Evolutionary conservation across 2,888 invertebrate species (phyloP).

Genomic region (Ptilodon capucinus): DNA sequence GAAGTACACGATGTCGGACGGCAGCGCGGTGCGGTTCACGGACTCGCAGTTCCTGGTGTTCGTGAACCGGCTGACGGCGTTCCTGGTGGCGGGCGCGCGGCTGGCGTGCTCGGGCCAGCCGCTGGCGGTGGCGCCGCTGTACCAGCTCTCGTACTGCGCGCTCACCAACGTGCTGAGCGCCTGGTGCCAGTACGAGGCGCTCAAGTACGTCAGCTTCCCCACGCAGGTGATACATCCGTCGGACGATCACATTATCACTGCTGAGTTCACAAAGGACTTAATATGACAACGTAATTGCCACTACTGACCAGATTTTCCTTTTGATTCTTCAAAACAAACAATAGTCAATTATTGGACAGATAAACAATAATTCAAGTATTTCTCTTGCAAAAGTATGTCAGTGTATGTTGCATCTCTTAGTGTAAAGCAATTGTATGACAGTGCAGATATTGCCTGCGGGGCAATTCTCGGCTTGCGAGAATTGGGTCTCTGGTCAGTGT

Average conservation of each 20-base stretch:
- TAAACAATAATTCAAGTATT: too few relatives aligned
- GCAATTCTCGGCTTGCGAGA: too few relatives aligned
- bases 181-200: constrained; percentile 99
- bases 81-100: constrained; percentile 81
- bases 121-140: constrained; percentile 92
- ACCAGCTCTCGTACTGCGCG: constrained; percentile 97
- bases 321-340: too few relatives aligned
- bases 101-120: constrained; percentile 82
- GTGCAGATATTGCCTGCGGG: too few relatives aligned
- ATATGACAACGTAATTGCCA: too few relatives aligned
- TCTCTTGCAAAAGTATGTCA: too few relatives aligned
- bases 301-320: too few relatives aligned
- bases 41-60: constrained; percentile 99
- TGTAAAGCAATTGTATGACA: too few relatives aligned
- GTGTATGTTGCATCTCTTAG: too few relatives aligned
- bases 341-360: too few relatives aligned
- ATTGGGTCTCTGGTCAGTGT: too few relatives aligned
- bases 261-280: too few relatives aligned
- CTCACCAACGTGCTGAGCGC: constrained; percentile 99
- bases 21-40: constrained; percentile 87
- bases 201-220: constrained; percentile 99
- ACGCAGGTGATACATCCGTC: constrained; percentile 87
- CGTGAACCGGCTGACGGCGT: constrained; percentile 95
- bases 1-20: constrained; percentile 86
- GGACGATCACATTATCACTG: background rate